Percentiles rank a stretch among this genome's conserved stretches.
phyloP scores from a whole-genome alignment of 2,113 vertebrate genomes.

The Syngnathoides biaculeatus region DNA sequence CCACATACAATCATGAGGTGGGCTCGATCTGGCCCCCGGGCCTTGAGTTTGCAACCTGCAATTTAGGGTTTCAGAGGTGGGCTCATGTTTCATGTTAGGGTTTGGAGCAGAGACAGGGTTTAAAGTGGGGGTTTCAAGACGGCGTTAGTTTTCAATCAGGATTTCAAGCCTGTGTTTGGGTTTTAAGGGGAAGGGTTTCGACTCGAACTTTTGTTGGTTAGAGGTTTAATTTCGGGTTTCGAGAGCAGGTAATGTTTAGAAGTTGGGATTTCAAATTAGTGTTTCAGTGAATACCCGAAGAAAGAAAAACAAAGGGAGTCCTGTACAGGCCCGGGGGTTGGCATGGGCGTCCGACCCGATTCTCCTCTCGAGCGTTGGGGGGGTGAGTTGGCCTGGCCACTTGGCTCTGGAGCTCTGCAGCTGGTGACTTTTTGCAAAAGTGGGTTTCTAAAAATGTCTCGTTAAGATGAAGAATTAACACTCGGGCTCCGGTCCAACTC shows the following conservation, averaged over 20 bases:
- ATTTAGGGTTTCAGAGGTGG: background rate
- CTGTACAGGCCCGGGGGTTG: no score
- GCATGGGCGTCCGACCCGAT: background rate
- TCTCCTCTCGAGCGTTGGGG: background rate
- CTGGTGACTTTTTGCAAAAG: background rate
- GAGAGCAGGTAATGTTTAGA: background rate
- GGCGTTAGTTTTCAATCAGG: background rate
- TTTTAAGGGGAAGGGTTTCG: background rate
- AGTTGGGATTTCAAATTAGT: background rate
- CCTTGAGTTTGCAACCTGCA: no score
- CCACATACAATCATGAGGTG: no score
- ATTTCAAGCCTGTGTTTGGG: no score
- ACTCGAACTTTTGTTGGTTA: background rate
- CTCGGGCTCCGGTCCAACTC: background rate
- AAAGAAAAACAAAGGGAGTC: background rate
- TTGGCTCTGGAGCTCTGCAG: background rate
- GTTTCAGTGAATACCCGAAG: background rate
- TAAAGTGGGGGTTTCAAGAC: background rate
- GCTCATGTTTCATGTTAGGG: background rate
- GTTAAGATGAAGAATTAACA: conserved; percentile 3
- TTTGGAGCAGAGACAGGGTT: no score
- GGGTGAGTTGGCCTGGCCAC: background rate
- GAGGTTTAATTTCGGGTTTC: background rate
- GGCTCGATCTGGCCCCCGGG: no score
- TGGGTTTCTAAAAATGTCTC: conserved; percentile 1